Evolutionary conservation across 2,888 invertebrate species (phyloP), one percentile per base, ranked within the genome.

Genomic region (Cartodere bifasciata): DNA sequence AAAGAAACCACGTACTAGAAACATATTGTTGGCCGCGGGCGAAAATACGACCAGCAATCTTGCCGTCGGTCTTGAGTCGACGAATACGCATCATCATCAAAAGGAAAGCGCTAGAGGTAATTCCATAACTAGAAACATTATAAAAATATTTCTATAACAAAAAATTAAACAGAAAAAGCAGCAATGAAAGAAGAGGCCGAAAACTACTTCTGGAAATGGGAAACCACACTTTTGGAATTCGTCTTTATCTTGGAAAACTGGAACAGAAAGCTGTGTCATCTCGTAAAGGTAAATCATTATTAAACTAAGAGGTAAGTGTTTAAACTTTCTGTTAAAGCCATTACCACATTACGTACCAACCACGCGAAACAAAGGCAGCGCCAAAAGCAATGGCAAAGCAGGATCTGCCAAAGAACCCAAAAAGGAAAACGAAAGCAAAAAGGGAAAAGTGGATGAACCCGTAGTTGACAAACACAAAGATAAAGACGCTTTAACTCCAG

Each of bases 171-270:
- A n/a, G n/a, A n/a, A n/a, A n/a, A n/a, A n/a, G n/a, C n/a, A n/a
- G n/a, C n/a, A 28, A 16, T 16, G 11, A 13, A 4, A 13, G 24
- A 28, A n/a, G 32, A 23, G n/a, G 24, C 28, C 15, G 23, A 21
- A 5, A 13, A 23, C 10, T 33, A 33, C 13, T 33, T 28, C 11
- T 23, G 10, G 6, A 13, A 33, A 24, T 29, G 16, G 12, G 32
- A 33, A 15, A 17, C 24, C 7, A 33, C 16, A n/a, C 9, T 28
- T 9, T 25, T 22, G 9, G 33, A 39, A 25, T 31, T 39, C 16
- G 9, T 32, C 3, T 32, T 33, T 13, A 24, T 35, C 23, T 23
- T 33, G 16, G 39, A 37, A 24, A 23, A 31, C 24, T 39, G 39
- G 39, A 34, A 39, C 28, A 28, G 31, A 10, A 33, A 26, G 29